Base-by-base conservation (phyloP, 1,140 invertebrate species). In the Brachionus angularis region DNA sequence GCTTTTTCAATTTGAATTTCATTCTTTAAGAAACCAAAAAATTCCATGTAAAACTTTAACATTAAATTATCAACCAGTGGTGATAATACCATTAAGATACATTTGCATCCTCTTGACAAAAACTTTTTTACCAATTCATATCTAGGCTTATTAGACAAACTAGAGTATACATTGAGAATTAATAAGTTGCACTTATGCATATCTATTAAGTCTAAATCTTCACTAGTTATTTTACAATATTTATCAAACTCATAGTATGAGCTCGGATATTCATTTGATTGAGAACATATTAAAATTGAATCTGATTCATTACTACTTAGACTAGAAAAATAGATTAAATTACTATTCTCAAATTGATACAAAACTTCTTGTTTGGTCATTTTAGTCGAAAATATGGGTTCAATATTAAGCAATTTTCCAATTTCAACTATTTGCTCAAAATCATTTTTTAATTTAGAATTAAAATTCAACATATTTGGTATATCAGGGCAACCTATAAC, bases 301-400 rank as follows among this genome's bases (percentile, higher is more conserved):
- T 67, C 62, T 14, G 62, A 67, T 23, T 67, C 62, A 34, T 67
- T 67, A 16, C 14, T 67, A 42, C 62, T 67, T 21, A 67, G 33
- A 23, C 39, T 47, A 18, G 62, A 67, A 21, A 67, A 21, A 50
- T 47, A 67, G 18, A 67, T 50, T 21, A 67, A 34, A 47, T 29
- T 16, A 50, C n/a, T 67, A 27, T 29, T 33, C 23, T 67, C 47
- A n/a, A 67, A 31, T 33, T 50, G 62, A 50, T 47, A 47, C 14
- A 67, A 31, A n/a, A 67, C 39, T 50, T 67, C 62, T 47, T 47
- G 21, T 50, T 67, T 67, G 25, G 62, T 67, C 14, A 67, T 47
- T 67, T 67, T 46, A 47, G 21, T 1, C 12, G 23, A 44, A 31
- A 67, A 67, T 16, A 67, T 67, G 5, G 62, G 62, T 42, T 67